A percentile compares a stretch with the other conserved stretches of the same genome.
phyloP scores from a whole-genome alignment of 2,888 invertebrate species.

The Lycophotia porphyrea region DNA sequence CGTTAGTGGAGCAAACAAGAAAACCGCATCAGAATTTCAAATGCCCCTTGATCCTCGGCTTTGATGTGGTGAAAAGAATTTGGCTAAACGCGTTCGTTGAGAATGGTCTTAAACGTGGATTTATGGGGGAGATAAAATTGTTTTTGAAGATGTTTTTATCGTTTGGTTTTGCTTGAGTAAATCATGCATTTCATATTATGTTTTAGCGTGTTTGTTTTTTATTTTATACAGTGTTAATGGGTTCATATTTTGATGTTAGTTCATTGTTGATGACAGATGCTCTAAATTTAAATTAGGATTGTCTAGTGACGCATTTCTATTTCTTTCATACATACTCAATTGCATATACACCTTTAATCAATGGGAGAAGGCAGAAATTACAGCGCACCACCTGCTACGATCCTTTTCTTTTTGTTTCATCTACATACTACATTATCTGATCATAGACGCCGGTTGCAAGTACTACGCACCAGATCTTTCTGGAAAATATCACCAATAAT shows the following conservation, averaged over 20 bases:
- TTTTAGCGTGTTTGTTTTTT: slow-evolving; percentile 3
- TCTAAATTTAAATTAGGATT: background rate
- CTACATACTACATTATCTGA: background rate
- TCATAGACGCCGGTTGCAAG: background rate
- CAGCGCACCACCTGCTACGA: background rate
- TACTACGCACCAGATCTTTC: background rate
- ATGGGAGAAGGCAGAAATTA: background rate
- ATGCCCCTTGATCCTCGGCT: slow-evolving; percentile 70
- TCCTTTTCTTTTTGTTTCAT: background rate
- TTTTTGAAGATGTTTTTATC: slow-evolving; percentile 62
- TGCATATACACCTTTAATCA: background rate
- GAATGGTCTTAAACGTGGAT: slow-evolving; percentile 62
- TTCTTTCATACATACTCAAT: background rate
- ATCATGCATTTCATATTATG: slow-evolving; percentile 20
- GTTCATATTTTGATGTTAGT: background rate
- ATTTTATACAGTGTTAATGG: background rate
- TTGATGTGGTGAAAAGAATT: slow-evolving; percentile 70
- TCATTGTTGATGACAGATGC: background rate
- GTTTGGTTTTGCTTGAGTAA: slow-evolving; percentile 7
- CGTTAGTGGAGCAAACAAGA: slow-evolving; percentile 74
- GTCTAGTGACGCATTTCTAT: background rate
- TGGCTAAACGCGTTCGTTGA: slow-evolving; percentile 66
- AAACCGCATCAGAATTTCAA: slow-evolving; percentile 80
- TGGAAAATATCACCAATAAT: background rate
- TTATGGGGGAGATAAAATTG: slow-evolving; percentile 55